These are phyloP conservation scores for Phylloscopus trochilus DNA, from an alignment of 2,113 vertebrate species.

Conservation along the genomic window DNA sequence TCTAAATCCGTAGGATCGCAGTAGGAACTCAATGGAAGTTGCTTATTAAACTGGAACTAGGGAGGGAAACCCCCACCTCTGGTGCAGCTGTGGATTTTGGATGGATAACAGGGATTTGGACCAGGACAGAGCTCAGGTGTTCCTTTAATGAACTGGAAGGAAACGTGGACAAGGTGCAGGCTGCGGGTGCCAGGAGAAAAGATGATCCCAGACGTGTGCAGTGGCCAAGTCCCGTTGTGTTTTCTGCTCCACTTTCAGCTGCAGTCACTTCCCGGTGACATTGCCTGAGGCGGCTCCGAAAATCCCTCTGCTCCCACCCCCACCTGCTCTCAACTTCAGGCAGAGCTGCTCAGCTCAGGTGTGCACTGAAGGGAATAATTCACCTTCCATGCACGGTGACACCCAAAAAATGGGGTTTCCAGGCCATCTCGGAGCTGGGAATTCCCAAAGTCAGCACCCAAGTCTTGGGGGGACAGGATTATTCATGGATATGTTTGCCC, in stretches of 20 bases:
- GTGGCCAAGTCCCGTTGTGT: conserved; percentile 6
- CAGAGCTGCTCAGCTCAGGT: background rate
- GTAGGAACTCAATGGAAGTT: background rate
- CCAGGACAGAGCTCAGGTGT: background rate
- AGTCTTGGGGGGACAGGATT: background rate
- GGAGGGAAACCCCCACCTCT: background rate
- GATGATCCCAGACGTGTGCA: background rate
- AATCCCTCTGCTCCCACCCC: background rate
- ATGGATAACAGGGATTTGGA: rapidly evolving
- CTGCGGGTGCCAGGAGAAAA: background rate
- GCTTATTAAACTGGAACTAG: background rate
- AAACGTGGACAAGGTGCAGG: rapidly evolving
- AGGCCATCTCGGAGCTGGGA: background rate
- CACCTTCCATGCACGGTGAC: rapidly evolving
- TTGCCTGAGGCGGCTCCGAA: background rate
- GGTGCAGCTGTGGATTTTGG: background rate
- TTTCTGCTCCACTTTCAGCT: conserved; percentile 30
- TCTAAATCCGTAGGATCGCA: background rate
- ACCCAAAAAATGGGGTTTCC: background rate
- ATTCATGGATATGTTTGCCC: rapidly evolving
- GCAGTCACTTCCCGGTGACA: background rate
- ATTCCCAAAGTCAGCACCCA: background rate
- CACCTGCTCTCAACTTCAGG: background rate
- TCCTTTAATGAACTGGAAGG: background rate
- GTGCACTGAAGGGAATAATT: background rate